Percentiles rank a stretch among this genome's conserved stretches.
Conservation (phyloP, 2,113 vertebrate species). For the Ochotona curzoniae region DNA sequence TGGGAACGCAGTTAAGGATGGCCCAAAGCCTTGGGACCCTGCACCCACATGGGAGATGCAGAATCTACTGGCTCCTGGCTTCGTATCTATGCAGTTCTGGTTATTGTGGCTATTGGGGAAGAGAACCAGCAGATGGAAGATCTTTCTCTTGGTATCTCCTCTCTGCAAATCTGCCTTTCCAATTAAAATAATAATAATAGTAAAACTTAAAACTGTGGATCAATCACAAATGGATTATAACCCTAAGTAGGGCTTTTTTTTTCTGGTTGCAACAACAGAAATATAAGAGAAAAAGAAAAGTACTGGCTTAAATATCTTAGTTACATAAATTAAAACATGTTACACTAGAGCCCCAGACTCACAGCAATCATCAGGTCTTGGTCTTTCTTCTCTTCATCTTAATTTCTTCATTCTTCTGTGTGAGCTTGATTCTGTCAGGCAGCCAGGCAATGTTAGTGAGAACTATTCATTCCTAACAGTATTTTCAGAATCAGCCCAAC, state of each 20-base stretch:
- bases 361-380: constrained; percentile 1
- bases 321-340: not conserved
- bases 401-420: not conserved
- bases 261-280: not conserved
- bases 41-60: too few relatives aligned
- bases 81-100: too few relatives aligned
- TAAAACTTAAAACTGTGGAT: too few relatives aligned
- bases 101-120: too few relatives aligned
- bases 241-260: not conserved
- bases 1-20: too few relatives aligned
- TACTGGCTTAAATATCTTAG: not conserved
- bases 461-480: not conserved
- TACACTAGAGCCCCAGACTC: not conserved
- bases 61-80: too few relatives aligned
- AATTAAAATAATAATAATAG: too few relatives aligned
- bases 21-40: too few relatives aligned
- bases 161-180: too few relatives aligned
- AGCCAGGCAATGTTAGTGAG: not conserved
- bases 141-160: too few relatives aligned
- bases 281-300: not conserved
- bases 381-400: not conserved
- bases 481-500: not conserved
- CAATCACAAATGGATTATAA: too few relatives aligned
- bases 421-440: not conserved
- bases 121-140: too few relatives aligned